A percentile compares a stretch with the other conserved stretches of the same genome.
phyloP scores from a whole-genome alignment of 1,140 invertebrate species.

The Planococcus citri region DNA sequence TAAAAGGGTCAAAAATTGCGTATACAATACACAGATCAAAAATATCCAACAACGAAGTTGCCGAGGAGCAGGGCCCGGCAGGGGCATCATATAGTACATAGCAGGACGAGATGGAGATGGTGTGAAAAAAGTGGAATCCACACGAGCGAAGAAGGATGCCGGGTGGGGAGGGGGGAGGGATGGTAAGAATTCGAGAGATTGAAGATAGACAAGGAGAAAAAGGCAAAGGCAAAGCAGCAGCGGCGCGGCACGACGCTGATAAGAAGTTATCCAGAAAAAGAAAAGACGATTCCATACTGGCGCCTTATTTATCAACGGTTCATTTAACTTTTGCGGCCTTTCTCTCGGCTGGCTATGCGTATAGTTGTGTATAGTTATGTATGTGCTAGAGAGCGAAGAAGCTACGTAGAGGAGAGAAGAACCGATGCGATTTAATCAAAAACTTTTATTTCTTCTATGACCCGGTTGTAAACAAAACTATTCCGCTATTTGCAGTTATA shows the following conservation, averaged over 20 bases:
- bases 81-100: too few relatives aligned
- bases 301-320: conserved; percentile 20
- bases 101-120: too few relatives aligned
- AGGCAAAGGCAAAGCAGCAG: neutral
- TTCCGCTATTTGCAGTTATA: conserved; percentile 3
- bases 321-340: conserved; percentile 19
- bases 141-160: too few relatives aligned
- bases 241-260: neutral
- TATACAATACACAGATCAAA: neutral
- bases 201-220: neutral
- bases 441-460: conserved; percentile 19
- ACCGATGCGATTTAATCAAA: conserved; percentile 18
- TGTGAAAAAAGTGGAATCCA: neutral
- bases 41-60: neutral
- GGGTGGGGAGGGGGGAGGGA: too few relatives aligned
- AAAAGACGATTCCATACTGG: conserved; percentile 16
- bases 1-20: conserved; percentile 14
- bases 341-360: neutral
- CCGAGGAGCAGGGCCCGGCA: too few relatives aligned
- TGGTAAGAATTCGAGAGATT: too few relatives aligned
- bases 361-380: neutral
- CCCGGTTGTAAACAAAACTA: conserved; percentile 19
- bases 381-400: neutral
- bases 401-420: too few relatives aligned
- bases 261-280: conserved; percentile 14